Evolutionary conservation across 2,888 invertebrate genomes (phyloP).

Genomic region (Platerodrilus igneus): DNA sequence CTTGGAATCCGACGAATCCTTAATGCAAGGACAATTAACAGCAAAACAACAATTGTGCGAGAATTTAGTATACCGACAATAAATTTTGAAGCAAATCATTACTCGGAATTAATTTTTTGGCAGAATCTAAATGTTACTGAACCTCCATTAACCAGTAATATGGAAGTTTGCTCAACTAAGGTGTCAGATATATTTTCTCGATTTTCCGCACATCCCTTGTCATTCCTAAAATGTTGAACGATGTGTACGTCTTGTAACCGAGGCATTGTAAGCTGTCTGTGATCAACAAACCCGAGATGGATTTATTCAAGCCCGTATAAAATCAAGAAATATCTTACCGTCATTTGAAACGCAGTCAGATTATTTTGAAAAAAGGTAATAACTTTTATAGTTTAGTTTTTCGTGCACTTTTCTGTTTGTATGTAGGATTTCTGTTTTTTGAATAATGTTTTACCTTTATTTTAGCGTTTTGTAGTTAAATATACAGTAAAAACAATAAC

Average conservation of each 20-base stretch:
- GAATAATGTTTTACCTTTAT: background rate
- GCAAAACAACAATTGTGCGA: background rate
- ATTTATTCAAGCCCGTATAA: slow-evolving; percentile 4
- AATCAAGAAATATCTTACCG: background rate
- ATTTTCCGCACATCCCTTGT: too few relatives aligned
- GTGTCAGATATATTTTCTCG: background rate
- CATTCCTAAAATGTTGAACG: background rate
- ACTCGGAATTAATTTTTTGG: slow-evolving; percentile 1
- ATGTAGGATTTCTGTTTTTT: background rate
- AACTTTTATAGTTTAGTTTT: background rate
- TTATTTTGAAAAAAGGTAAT: too few relatives aligned
- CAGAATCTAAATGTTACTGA: background rate
- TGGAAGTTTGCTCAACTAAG: background rate
- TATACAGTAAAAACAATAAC: background rate
- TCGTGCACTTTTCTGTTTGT: background rate
- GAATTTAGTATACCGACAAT: slow-evolving; percentile 1
- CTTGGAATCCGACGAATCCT: background rate
- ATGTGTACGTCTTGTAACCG: background rate
- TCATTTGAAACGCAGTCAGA: background rate
- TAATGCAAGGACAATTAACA: background rate
- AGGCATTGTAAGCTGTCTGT: slow-evolving; percentile 4
- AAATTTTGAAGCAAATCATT: slow-evolving; percentile 2
- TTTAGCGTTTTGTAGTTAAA: background rate
- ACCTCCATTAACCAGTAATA: background rate
- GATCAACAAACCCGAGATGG: too few relatives aligned